Conservation (phyloP, 2,797 vertebrate genomes). For the Spinus pinus region DNA sequence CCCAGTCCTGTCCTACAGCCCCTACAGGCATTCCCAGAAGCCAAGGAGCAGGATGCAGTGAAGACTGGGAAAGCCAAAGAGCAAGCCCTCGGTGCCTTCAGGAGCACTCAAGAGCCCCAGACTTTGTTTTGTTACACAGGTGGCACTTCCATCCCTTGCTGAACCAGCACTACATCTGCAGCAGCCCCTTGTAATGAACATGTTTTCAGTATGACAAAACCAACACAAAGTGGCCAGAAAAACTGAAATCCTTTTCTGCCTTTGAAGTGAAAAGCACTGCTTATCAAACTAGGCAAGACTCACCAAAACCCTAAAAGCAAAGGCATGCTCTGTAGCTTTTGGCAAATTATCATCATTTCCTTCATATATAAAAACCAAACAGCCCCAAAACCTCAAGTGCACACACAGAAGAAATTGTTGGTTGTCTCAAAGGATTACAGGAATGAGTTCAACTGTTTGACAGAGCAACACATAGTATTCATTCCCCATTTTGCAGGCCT, state of each 20-base stretch:
- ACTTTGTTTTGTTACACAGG: neutral
- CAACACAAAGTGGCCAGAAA: neutral
- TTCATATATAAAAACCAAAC: neutral
- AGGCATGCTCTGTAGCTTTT: neutral
- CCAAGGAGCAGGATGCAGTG: neutral
- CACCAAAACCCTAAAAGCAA: neutral
- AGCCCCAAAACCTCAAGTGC: neutral
- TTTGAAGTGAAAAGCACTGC: neutral
- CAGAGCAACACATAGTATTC: neutral
- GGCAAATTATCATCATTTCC: neutral
- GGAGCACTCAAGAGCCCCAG: neutral
- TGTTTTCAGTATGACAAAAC: neutral
- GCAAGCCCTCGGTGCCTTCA: accelerated
- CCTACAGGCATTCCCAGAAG: neutral
- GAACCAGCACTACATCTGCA: neutral
- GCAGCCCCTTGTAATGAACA: neutral
- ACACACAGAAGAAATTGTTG: neutral
- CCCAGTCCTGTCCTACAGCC: neutral
- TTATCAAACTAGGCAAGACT: neutral
- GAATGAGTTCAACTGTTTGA: slow-evolving; percentile 18
- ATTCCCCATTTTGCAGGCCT: neutral
- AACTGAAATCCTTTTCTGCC: neutral
- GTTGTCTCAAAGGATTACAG: neutral
- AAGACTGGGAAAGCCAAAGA: neutral
- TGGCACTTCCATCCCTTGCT: neutral